These are phyloP conservation scores for Xenus cinereus DNA, from an alignment of 2,113 vertebrate genomes.

Conservation along the genomic window DNA sequence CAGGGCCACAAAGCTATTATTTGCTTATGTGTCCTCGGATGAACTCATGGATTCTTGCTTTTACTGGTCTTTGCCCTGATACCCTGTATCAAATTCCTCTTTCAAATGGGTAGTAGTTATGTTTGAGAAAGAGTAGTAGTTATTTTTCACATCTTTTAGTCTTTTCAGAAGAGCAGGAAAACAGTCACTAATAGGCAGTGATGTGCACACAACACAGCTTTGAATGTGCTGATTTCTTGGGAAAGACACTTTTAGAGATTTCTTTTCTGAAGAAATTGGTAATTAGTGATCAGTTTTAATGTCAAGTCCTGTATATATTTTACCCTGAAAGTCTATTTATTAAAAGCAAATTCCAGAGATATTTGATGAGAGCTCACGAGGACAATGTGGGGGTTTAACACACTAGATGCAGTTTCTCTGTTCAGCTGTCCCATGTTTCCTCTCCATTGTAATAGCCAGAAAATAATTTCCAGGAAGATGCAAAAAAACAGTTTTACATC, in stretches of 20 bases:
- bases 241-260: background rate
- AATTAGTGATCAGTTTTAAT: background rate
- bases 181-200: background rate
- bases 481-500: background rate
- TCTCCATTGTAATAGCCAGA: background rate
- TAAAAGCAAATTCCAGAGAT: background rate
- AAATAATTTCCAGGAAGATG: background rate
- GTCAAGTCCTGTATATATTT: background rate
- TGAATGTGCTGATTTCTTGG: background rate
- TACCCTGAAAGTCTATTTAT: background rate
- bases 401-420: background rate
- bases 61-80: background rate
- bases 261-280: background rate
- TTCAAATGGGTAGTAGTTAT: background rate
- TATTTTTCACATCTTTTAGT: background rate
- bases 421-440: background rate
- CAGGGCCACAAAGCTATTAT: background rate
- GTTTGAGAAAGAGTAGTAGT: background rate
- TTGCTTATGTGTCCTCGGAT: background rate
- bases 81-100: background rate
- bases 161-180: background rate
- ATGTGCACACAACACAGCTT: fast-evolving
- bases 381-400: background rate
- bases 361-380: background rate
- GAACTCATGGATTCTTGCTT: background rate